phyloP scores from a whole-genome alignment of 2,113 vertebrate genomes.

The Macrotis lagotis region DNA sequence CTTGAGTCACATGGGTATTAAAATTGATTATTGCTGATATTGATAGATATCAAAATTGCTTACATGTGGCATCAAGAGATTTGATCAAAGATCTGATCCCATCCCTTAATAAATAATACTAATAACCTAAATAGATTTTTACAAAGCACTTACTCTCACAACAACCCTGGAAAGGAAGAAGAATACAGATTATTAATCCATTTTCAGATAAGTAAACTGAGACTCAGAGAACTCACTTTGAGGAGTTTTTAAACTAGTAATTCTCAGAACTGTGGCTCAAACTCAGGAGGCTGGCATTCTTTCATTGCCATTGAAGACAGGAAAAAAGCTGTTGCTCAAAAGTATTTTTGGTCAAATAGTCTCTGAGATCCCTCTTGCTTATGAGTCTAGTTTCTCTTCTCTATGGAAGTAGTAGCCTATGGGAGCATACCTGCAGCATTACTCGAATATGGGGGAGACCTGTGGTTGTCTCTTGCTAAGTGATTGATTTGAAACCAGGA shows the following conservation, averaged over 20 bases:
- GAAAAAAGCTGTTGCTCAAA: not conserved
- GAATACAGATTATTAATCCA: not conserved
- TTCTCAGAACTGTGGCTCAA: not conserved
- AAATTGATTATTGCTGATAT: not conserved
- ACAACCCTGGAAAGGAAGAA: not conserved
- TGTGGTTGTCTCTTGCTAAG: too few species aligned
- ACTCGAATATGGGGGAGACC: not conserved
- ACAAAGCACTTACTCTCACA: not conserved
- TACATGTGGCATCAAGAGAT: not conserved
- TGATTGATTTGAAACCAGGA: accelerated
- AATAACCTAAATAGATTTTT: not conserved
- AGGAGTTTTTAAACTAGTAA: not conserved
- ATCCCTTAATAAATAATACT: not conserved
- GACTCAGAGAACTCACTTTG: not conserved
- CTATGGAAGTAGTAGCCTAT: not conserved
- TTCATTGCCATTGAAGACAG: not conserved
- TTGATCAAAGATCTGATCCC: not conserved
- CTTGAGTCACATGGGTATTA: not conserved
- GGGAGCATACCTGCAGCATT: not conserved
- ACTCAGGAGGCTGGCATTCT: not conserved
- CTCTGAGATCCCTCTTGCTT: not conserved
- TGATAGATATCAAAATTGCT: not conserved
- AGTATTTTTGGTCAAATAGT: not conserved
- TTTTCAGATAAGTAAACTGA: not conserved
- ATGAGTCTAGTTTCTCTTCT: not conserved